These are phyloP conservation scores for Peromyscus aztecus DNA, from an alignment of 2,797 vertebrate genomes.

Conservation along the genomic window DNA sequence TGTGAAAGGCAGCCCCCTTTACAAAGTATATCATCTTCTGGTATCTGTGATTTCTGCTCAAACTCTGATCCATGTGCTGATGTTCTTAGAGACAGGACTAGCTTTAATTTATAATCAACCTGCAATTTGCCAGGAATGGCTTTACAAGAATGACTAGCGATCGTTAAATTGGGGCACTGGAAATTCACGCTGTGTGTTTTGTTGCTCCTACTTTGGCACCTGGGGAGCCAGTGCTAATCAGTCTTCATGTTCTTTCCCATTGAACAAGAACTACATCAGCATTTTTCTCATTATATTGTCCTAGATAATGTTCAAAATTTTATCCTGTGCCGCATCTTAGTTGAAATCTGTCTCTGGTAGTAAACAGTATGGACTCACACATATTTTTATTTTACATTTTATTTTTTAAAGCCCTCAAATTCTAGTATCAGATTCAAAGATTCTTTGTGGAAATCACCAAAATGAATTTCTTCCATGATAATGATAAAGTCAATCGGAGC, in stretches of 20 bases:
- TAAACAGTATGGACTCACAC: not conserved
- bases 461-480: not conserved
- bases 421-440: constrained; percentile 5
- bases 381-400: not conserved
- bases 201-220: not conserved
- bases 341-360: constrained; percentile 18
- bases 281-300: not conserved
- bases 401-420: constrained; percentile 17
- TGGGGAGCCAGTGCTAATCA: not conserved
- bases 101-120: not conserved
- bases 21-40: not conserved
- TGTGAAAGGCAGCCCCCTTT: not conserved
- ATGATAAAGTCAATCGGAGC: constrained; percentile 1
- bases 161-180: not conserved
- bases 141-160: not conserved
- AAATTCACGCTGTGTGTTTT: not conserved
- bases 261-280: not conserved
- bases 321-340: not conserved
- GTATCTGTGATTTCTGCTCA: too few species aligned
- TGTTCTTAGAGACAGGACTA: not conserved
- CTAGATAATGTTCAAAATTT: not conserved
- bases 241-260: not conserved
- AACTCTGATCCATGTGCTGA: not conserved
- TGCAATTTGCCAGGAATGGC: not conserved
- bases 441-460: not conserved